These are phyloP conservation scores for Platorchestia sp. DNA, from an alignment of 1,140 invertebrate species.

Conservation along the genomic window DNA sequence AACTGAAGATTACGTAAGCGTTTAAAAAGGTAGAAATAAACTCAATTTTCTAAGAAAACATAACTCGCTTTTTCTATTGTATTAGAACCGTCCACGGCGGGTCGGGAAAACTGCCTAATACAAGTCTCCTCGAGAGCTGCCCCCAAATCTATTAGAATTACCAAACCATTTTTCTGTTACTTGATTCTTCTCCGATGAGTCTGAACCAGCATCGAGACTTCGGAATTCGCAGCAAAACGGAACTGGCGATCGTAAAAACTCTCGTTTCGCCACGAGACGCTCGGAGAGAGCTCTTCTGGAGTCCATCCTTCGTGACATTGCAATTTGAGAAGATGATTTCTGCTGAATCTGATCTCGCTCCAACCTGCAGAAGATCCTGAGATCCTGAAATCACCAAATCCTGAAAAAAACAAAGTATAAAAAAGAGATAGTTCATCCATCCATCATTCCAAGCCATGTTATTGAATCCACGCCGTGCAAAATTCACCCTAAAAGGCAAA, in stretches of 20 bases:
- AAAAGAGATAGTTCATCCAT: too few species aligned
- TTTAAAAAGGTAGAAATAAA: background rate
- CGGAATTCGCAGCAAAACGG: constrained; percentile 17
- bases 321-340: background rate
- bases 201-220: background rate
- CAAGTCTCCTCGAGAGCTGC: background rate
- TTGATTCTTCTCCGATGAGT: background rate
- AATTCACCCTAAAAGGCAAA: too few species aligned
- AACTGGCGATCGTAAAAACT: constrained; percentile 13
- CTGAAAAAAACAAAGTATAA: too few species aligned
- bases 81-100: background rate
- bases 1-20: background rate
- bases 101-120: background rate
- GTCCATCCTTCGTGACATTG: background rate
- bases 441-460: too few species aligned
- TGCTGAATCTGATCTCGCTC: background rate
- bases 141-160: background rate
- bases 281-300: background rate
- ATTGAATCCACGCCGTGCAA: too few species aligned
- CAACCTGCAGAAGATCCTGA: background rate
- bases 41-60: background rate
- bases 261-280: background rate
- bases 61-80: background rate
- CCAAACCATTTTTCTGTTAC: background rate
- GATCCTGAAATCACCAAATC: too few species aligned